Base-by-base conservation (phyloP, 2,888 invertebrate genomes). In the Gastrophysa polygoni region DNA sequence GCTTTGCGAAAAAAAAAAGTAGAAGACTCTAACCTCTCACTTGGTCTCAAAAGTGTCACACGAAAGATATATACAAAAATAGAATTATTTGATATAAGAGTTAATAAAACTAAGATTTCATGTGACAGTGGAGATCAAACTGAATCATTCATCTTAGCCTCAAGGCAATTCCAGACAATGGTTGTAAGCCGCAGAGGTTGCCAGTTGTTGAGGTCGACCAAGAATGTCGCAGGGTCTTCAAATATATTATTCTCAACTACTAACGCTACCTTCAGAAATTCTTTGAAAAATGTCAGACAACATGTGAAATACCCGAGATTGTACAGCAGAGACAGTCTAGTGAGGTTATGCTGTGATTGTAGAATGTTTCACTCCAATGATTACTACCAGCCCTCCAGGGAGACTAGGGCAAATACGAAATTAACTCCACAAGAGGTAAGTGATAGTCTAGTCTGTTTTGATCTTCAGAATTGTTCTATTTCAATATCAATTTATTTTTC, bases 391-490 rank as follows among this genome's bases (percentile, higher is more conserved):
- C 72, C 74, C n/a, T n/a, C 38, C 14, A 64, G 64, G 49, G 63
- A 69, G 47, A 68, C 72, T 6, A 71, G 73, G 10, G 67, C 77
- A 57, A 75, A 49, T 16, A 55, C 78, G 7, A 80, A 80, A 68
- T 68, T 81, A 51, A 75, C 79, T 34, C 80, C 80, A 44, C 78
- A 79, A 73, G 80, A 81, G 77, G 81, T 81, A 75, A 73, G 73
- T 56, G 24, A n/a, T n/a, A n/a, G n/a, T 24, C 24, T 7, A 24
- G 24, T 24, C 24, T 24, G 24, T 7, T 24, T 24, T 24, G 24
- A 5, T 24, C 24, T 24, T 24, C 7, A 24, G 24, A 24, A 24
- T 24, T 24, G 7, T 24, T 24, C 3, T 24, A 5, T 24, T 24
- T n/a, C n/a, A n/a, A n/a, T n/a, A n/a, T n/a, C n/a, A n/a, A n/a